A percentile compares a stretch with the other conserved stretches of the same genome.
Evolutionary conservation across 2,797 vertebrate genomes (phyloP).

Genomic region (Pampus argenteus): DNA sequence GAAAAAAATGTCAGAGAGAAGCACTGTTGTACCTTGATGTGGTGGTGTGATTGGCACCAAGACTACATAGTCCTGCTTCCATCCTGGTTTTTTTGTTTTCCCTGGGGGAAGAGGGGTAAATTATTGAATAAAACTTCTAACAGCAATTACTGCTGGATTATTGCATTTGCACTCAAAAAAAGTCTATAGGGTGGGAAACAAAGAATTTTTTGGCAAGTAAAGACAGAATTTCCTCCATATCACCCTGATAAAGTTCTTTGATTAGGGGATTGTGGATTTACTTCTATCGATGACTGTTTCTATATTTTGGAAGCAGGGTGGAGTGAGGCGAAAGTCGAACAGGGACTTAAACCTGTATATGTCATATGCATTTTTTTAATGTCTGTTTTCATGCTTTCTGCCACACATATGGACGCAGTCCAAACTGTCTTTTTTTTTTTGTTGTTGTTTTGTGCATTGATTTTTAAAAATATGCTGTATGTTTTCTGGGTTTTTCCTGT

Average conservation of each 20-base stretch:
- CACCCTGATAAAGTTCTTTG: constrained; percentile 47
- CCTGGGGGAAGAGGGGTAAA: constrained; percentile 64
- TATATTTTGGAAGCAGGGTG: constrained; percentile 27
- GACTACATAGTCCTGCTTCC: constrained; percentile 69
- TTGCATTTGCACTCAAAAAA: constrained; percentile 83
- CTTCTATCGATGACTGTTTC: constrained; percentile 57
- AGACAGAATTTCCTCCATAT: constrained; percentile 55
- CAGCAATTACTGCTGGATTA: constrained; percentile 79
- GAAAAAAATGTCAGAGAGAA: constrained; percentile 53
- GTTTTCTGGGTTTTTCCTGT: constrained; percentile 14
- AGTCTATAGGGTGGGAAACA: constrained; percentile 47
- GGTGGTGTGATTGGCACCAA: constrained; percentile 57
- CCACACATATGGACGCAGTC: constrained; percentile 43
- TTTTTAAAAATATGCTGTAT: constrained; percentile 50
- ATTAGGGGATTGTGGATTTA: constrained; percentile 44
- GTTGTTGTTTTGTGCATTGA: constrained; percentile 52
- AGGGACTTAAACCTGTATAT: constrained; percentile 62
- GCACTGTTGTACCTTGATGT: constrained; percentile 65
- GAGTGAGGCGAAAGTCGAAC: constrained; percentile 55
- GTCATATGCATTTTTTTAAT: constrained; percentile 37
- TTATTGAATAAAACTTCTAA: constrained; percentile 79
- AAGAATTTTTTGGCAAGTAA: constrained; percentile 49
- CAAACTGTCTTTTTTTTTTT: constrained; percentile 45
- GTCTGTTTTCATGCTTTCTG: constrained; percentile 57
- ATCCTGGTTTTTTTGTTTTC: constrained; percentile 59